Evolutionary conservation across 2,797 vertebrate genomes (phyloP).

Genomic region (Spinus olivaceus): DNA sequence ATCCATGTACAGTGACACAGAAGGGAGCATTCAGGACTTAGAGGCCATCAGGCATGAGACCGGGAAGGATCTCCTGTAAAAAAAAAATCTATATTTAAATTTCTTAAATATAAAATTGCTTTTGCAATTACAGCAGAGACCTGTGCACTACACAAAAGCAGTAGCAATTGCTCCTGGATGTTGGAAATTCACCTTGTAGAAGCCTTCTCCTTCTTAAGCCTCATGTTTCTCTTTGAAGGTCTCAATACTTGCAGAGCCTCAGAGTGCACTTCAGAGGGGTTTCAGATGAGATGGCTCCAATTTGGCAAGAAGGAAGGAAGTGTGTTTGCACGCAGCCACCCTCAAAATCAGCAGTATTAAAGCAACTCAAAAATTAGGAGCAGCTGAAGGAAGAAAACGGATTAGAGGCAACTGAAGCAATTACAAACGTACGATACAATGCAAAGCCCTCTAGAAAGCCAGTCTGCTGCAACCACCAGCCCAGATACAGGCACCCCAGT

Average conservation of each 20-base stretch:
- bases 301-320: not conserved
- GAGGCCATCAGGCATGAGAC: not conserved
- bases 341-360: not conserved
- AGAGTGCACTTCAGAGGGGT: not conserved
- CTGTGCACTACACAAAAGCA: not conserved
- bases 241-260: not conserved
- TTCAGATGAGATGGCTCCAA: not conserved
- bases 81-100: not conserved
- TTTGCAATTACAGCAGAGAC: not conserved
- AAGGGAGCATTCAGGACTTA: not conserved
- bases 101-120: not conserved
- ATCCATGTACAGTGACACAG: not conserved
- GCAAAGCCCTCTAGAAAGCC: not conserved
- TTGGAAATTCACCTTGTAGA: not conserved
- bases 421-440: not conserved
- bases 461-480: not conserved
- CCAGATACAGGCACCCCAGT: not conserved
- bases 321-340: accelerated
- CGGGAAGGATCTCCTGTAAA: not conserved
- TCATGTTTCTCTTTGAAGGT: not conserved
- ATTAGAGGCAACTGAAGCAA: not conserved
- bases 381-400: not conserved
- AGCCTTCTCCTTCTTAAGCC: not conserved
- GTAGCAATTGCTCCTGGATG: not conserved
- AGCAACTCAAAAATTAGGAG: not conserved